Conservation (phyloP, 2,888 invertebrate species). For the Trissolcus japonicus region DNA sequence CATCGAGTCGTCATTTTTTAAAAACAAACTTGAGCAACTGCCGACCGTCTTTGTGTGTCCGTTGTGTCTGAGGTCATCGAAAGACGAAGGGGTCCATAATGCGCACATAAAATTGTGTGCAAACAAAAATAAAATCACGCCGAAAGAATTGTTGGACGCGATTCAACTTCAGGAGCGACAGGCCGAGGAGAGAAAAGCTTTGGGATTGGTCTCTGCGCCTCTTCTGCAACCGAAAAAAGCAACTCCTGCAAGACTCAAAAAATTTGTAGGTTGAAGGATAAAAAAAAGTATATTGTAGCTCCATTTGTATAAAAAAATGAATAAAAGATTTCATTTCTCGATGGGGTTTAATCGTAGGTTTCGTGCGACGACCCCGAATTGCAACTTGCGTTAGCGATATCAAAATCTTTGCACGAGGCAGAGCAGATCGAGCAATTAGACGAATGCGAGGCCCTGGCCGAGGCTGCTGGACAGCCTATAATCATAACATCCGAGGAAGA, state of each 20-base stretch:
- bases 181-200: conserved; percentile 71
- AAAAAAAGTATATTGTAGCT: no score
- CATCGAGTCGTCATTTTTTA: conserved; percentile 70
- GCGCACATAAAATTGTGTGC: conserved; percentile 75
- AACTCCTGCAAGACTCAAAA: conserved; percentile 45
- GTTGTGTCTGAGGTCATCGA: conserved; percentile 70
- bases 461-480: conserved; percentile 53
- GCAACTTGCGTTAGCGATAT: conserved; percentile 75
- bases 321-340: background rate
- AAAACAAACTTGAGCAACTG: conserved; percentile 52
- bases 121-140: conserved; percentile 71
- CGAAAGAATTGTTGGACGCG: conserved; percentile 71
- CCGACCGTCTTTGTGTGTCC: conserved; percentile 69
- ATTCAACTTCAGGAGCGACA: conserved; percentile 74
- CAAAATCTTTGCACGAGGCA: conserved; percentile 75
- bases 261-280: conserved; percentile 58
- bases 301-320: no score
- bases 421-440: conserved; percentile 68
- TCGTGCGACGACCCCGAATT: conserved; percentile 70
- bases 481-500: conserved; percentile 59
- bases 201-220: conserved; percentile 74
- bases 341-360: conserved; percentile 51
- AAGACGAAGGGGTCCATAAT: conserved; percentile 60
- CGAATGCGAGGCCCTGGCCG: conserved; percentile 67
- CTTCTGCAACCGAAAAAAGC: conserved; percentile 51